These are phyloP conservation scores for Dipus sagitta DNA, from an alignment of 2,797 vertebrate species.

Conservation along the genomic window DNA sequence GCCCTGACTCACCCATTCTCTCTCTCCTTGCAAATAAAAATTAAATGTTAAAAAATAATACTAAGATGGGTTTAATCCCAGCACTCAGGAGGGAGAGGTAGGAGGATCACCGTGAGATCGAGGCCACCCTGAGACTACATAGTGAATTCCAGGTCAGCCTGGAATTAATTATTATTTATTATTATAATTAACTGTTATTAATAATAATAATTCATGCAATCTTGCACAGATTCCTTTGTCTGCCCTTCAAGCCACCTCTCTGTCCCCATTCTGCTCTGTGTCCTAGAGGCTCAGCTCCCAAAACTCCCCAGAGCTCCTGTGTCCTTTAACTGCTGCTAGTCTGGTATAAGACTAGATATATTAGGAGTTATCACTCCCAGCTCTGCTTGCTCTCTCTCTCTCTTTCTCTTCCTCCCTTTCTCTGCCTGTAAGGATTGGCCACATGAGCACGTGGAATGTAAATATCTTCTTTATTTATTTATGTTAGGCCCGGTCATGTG, in stretches of 20 bases:
- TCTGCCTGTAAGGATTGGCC: not conserved
- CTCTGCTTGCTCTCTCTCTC: not conserved
- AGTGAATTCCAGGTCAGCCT: too few species aligned
- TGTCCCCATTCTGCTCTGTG: not conserved
- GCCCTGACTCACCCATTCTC: too few species aligned
- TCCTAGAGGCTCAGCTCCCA: fast-evolving
- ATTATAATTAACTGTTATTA: too few species aligned
- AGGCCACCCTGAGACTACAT: too few species aligned
- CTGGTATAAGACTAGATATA: not conserved
- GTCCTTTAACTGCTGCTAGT: not conserved
- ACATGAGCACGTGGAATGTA: not conserved
- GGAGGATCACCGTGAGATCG: too few species aligned
- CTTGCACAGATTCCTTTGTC: not conserved
- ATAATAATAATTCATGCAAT: not conserved
- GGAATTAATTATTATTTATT: too few species aligned
- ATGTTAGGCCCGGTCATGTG: not conserved
- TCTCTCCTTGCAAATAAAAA: too few species aligned
- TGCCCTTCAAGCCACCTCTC: not conserved
- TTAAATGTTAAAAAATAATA: too few species aligned
- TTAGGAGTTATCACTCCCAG: not conserved
- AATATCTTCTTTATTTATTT: constrained; percentile 27
- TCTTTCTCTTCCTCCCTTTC: not conserved
- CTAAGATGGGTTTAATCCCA: too few species aligned
- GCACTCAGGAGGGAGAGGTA: too few species aligned
- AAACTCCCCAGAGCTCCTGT: not conserved